phyloP scores from a whole-genome alignment of 1,140 invertebrate genomes.

The Zeugodacus cucurbitae region DNA sequence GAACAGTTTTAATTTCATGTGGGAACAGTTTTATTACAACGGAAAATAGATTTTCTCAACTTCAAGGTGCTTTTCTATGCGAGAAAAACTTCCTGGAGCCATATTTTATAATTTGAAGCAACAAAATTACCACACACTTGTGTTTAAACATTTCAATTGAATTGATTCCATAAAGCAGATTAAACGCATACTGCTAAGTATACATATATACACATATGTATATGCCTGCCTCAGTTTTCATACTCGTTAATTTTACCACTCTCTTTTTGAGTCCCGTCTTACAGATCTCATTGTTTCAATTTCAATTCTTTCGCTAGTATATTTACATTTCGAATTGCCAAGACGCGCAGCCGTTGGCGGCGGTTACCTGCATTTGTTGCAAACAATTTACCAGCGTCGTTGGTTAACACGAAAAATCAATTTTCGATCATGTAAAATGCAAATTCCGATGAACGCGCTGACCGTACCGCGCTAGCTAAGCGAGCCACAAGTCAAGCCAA shows the following conservation, averaged over 20 bases:
- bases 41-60: too few species aligned
- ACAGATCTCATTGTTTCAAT: slow-evolving; percentile 23
- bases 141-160: too few species aligned
- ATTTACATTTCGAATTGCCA: slow-evolving; percentile 20
- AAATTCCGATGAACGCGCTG: slow-evolving; percentile 35
- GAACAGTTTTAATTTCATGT: too few species aligned
- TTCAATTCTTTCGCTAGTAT: slow-evolving; percentile 25
- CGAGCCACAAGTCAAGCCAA: neutral
- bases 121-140: too few species aligned
- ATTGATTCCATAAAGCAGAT: neutral
- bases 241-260: slow-evolving; percentile 15
- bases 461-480: slow-evolving; percentile 8
- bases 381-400: slow-evolving; percentile 35
- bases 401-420: slow-evolving; percentile 39
- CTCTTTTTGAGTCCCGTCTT: neutral
- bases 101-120: too few species aligned
- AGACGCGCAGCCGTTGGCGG: neutral
- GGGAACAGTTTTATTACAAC: too few species aligned
- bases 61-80: too few species aligned
- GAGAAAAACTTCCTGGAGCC: too few species aligned
- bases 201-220: neutral
- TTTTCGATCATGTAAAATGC: slow-evolving; percentile 38
- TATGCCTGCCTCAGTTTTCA: neutral
- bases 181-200: neutral
- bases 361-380: neutral